Evolutionary conservation across 2,888 invertebrate species (phyloP).

Genomic region (Leptinotarsa rubiginosa): DNA sequence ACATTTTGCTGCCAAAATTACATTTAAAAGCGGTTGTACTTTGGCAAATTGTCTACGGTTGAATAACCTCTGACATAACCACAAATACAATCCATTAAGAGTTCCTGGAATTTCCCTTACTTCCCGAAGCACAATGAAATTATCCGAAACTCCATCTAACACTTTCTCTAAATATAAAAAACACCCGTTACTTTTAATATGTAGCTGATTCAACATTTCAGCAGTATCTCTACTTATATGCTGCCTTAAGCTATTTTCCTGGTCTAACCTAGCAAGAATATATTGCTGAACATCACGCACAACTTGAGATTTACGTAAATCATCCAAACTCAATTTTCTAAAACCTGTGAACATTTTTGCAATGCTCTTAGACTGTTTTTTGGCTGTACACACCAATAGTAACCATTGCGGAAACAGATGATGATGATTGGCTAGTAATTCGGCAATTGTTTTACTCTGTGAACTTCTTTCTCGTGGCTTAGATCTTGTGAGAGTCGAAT

Average conservation of each 20-base stretch:
- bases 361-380: slow-evolving; percentile 85
- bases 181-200: slow-evolving; percentile 96
- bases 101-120: slow-evolving; percentile 96
- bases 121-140: slow-evolving; percentile 90
- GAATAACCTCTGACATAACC: slow-evolving; percentile 94
- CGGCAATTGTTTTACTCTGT: slow-evolving; percentile 78
- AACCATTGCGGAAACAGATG: slow-evolving; percentile 94
- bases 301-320: slow-evolving; percentile 88
- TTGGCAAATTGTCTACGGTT: slow-evolving; percentile 89
- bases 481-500: slow-evolving; percentile 70
- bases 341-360: slow-evolving; percentile 88
- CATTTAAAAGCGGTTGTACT: slow-evolving; percentile 86
- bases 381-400: slow-evolving; percentile 87
- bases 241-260: slow-evolving; percentile 87
- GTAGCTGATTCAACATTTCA: slow-evolving; percentile 92
- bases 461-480: slow-evolving; percentile 66
- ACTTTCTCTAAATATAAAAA: slow-evolving; percentile 88
- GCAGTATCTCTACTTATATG: slow-evolving; percentile 93
- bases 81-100: slow-evolving; percentile 92
- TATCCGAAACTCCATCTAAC: slow-evolving; percentile 92
- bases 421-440: slow-evolving; percentile 88
- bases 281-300: slow-evolving; percentile 96
- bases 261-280: slow-evolving; percentile 89
- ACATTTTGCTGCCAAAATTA: slow-evolving; percentile 86
- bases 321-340: slow-evolving; percentile 91